Base-by-base conservation (phyloP, 2,888 invertebrate species). In the Dyspetes luteomarginatus region DNA sequence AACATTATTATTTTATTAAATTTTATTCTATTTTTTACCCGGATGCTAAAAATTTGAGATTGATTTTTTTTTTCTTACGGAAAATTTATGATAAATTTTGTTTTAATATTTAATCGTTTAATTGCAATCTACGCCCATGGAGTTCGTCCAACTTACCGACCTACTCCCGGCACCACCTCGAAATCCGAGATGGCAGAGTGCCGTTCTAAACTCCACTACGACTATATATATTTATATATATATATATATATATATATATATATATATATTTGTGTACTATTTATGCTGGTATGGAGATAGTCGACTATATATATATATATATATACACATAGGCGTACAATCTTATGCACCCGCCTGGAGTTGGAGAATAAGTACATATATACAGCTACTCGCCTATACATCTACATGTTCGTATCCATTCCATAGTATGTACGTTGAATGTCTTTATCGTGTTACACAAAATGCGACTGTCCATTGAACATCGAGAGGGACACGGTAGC, bases 111-210 rank as follows among this genome's bases (percentile, higher is more conserved):
- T 75, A 52, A 67, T 62, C 43, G 60, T 72, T 45, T 60, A 58
- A 58, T 67, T 22, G 24, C 24, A 26, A 64, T n/a, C 71, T 80
- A 71, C 71, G 75, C 76, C 75, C 67, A 76, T 80, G 75, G 60
- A 72, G 71, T 72, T 30, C 72, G 68, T 72, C 58, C 72, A 72
- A 56, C 56, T 72, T 69, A 50, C 45, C 76, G 65, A 72, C 72
- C 56, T 62, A 56, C 76, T 64, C 15, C 48, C 19, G 24, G 26
- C 62, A 56, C 75, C 67, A 72, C 52, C 65, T 62, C 76, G 80
- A 81, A 81, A 81, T 76, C 68, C 62, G 80, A 81, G 72, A 76
- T 68, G 80, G 68, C 76, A 48, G 60, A 80, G 72, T 60, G 75
- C 56, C 50, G 68, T 50, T 81, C 68, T 68, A 64, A 76, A 45